These are phyloP conservation scores for Ectobius pallidus DNA, from an alignment of 2,888 invertebrate species.

Conservation along the genomic window DNA sequence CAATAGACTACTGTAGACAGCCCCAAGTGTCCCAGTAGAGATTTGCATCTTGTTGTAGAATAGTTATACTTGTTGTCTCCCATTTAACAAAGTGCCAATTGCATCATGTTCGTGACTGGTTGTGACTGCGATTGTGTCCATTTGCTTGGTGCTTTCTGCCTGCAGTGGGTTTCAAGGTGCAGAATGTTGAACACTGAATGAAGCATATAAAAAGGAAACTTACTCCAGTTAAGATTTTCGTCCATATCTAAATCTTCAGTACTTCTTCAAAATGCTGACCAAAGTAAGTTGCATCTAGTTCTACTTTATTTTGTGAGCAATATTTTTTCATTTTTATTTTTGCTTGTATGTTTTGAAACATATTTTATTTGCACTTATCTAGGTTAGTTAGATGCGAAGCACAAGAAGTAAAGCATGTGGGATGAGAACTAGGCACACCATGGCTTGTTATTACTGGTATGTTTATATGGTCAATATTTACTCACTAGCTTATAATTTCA, in stretches of 20 bases:
- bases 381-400: too few species aligned
- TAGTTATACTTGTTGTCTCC: conserved; percentile 15
- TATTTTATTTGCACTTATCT: too few species aligned
- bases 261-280: background rate
- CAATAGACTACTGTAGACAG: background rate
- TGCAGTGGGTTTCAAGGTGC: conserved; percentile 1
- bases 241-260: background rate
- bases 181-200: conserved; percentile 2
- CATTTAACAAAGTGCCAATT: conserved; percentile 17
- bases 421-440: too few species aligned
- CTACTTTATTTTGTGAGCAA: too few species aligned
- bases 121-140: background rate
- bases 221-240: conserved; percentile 5
- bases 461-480: too few species aligned
- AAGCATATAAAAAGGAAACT: background rate
- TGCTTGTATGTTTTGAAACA: too few species aligned
- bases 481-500: too few species aligned
- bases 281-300: background rate
- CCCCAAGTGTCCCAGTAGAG: conserved; percentile 2
- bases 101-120: conserved; percentile 14
- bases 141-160: conserved; percentile 22
- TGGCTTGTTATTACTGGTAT: too few species aligned
- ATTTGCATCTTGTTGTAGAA: conserved; percentile 16
- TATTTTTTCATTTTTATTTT: too few species aligned
- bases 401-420: too few species aligned